Percentiles rank a stretch among this genome's conserved stretches.
These are phyloP conservation scores for Esox masquinongy DNA, from an alignment of 2,797 vertebrate species.

Conservation along the genomic window DNA sequence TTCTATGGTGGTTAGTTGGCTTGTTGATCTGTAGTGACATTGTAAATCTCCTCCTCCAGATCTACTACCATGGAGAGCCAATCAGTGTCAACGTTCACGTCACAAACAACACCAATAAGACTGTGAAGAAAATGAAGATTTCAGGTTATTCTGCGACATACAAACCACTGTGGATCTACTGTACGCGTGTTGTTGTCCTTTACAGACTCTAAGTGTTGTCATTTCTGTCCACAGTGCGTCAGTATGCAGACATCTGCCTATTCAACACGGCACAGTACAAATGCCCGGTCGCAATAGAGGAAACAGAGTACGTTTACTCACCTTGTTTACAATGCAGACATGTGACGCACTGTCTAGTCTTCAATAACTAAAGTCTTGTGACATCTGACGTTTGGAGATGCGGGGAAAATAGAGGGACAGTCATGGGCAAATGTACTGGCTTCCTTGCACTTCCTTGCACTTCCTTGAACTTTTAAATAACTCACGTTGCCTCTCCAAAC, in stretches of 20 bases:
- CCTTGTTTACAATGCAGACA: not conserved
- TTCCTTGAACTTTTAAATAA: too few species aligned
- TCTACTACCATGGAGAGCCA: slow-evolving; percentile 96
- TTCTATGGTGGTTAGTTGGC: not conserved
- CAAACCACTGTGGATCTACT: not conserved
- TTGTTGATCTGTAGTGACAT: not conserved
- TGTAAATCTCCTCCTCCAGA: slow-evolving; percentile 67
- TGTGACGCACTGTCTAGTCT: not conserved
- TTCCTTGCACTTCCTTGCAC: too few species aligned
- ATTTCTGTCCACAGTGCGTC: slow-evolving; percentile 80
- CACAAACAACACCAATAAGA: slow-evolving; percentile 98
- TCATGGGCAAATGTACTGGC: too few species aligned
- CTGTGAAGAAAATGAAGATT: slow-evolving; percentile 95
- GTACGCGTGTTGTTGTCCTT: not conserved
- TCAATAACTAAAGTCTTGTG: not conserved
- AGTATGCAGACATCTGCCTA: slow-evolving; percentile 95
- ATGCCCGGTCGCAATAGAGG: slow-evolving; percentile 90
- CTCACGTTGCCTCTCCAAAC: too few species aligned
- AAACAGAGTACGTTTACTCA: slow-evolving; percentile 86
- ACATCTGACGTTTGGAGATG: not conserved
- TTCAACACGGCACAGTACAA: slow-evolving; percentile 98
- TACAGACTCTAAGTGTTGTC: not conserved
- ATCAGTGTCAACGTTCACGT: slow-evolving; percentile 96
- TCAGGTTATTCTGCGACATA: slow-evolving; percentile 72
- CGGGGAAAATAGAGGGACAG: too few species aligned